phyloP scores from a whole-genome alignment of 2,797 vertebrate genomes.

The Coranthus polyacanthus region DNA sequence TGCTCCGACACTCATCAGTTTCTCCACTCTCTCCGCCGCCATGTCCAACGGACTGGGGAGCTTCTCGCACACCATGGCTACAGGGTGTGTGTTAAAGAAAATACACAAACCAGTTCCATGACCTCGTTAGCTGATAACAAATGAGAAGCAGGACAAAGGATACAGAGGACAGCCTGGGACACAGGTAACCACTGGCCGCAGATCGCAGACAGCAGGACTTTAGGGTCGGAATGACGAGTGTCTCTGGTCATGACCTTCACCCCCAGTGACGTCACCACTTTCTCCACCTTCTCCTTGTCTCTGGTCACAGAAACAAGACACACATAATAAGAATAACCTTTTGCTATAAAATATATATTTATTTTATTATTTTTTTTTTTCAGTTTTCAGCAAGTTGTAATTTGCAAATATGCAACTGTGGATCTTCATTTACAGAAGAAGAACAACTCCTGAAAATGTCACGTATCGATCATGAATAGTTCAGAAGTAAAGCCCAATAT shows the following conservation, averaged over 20 bases:
- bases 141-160: constrained; percentile 80
- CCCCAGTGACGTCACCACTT: constrained; percentile 91
- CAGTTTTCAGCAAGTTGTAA: no score
- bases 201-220: constrained; percentile 94
- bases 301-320: constrained; percentile 70
- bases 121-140: background rate
- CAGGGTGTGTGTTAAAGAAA: constrained; percentile 79
- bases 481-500: no score
- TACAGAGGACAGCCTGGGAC: constrained; percentile 95
- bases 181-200: constrained; percentile 96
- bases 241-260: constrained; percentile 90
- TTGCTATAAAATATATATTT: no score
- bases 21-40: constrained; percentile 90
- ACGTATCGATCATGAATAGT: no score
- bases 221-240: constrained; percentile 91
- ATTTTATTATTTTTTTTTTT: no score
- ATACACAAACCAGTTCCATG: background rate
- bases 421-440: no score
- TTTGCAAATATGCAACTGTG: no score
- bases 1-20: constrained; percentile 89
- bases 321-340: background rate
- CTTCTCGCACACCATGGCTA: constrained; percentile 95
- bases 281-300: constrained; percentile 95
- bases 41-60: constrained; percentile 94
- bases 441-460: no score